Base-by-base conservation (phyloP, 2,888 invertebrate species). In the Dasysyrphus tricinctus region DNA sequence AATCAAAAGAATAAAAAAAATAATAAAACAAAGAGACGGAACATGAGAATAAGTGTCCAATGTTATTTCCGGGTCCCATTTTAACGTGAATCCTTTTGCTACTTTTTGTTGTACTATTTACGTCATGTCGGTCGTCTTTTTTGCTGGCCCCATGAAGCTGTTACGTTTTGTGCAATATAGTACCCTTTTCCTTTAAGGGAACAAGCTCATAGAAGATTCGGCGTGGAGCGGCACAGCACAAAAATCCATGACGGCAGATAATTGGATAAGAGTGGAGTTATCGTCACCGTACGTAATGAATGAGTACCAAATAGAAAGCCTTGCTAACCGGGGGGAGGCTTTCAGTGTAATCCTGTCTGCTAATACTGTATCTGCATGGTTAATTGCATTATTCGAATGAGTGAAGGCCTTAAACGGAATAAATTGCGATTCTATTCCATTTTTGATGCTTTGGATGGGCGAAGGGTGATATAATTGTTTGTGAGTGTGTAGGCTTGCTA, bases 311-410 rank as follows among this genome's bases (percentile, higher is more conserved):
- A 67, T 42, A 42, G 44, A 59, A 69, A 54, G 39, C 67, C 63
- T 70, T 74, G 32, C 39, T 63, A 54, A 44, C 42, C 19, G 61
- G 34, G 39, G 37, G 65, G 29, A 82, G 79, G 82, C 74, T 75
- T 82, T 75, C 77, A 67, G 74, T 79, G 70, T 86, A 86, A 86
- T 86, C 82, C 82, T 74, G 83, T 70, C 69, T 79, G 82, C 82
- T 86, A 70, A 86, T 82, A 79, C 75, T 70, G 78, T 78, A 79
- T 82, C 83, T 83, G 76, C 79, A 87, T 87, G 87, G 87, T 83
- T 87, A 87, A 87, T 87, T 87, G 87, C 87, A 87, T 87, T 87
- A 87, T 83, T 83, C 87, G 87, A 87, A 87, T 87, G 87, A 87
- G 87, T 83, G 79, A 87, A 87, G 79, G 87, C 79, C 79, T 83